These are phyloP conservation scores for Tipula helvola DNA, from an alignment of 2,888 invertebrate genomes.

Conservation along the genomic window DNA sequence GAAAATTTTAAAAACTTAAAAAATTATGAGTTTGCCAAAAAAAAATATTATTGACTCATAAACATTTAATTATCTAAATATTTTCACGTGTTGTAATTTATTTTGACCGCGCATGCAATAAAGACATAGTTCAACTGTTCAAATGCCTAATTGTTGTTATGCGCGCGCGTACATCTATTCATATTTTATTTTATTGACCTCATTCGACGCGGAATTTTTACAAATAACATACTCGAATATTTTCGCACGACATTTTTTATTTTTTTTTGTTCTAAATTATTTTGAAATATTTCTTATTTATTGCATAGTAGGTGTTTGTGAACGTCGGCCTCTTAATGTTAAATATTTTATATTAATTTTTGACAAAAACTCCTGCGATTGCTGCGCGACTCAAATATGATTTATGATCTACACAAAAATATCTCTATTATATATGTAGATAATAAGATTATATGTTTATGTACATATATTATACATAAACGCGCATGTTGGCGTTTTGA, in stretches of 20 bases:
- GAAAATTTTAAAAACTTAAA: too few species aligned
- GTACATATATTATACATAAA: too few species aligned
- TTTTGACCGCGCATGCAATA: too few species aligned
- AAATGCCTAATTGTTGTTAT: not conserved
- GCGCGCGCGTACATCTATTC: not conserved
- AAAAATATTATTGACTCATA: too few species aligned
- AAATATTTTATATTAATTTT: not conserved
- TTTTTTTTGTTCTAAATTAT: not conserved
- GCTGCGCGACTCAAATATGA: not conserved
- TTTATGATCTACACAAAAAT: not conserved
- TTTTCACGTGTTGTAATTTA: too few species aligned
- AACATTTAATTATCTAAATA: too few species aligned
- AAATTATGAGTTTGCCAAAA: too few species aligned
- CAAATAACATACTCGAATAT: not conserved
- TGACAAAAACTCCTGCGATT: not conserved
- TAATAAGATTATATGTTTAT: not conserved
- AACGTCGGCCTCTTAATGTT: not conserved
- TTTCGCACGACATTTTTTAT: not conserved
- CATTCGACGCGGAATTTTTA: not conserved
- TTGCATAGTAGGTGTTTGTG: not conserved
- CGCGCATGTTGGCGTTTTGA: not conserved
- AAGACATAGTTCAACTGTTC: not conserved
- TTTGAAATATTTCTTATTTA: not conserved
- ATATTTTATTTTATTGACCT: not conserved
- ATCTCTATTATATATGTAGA: not conserved